phyloP scores from a whole-genome alignment of 2,888 invertebrate species.

The Sphaerophoria taeniata region DNA sequence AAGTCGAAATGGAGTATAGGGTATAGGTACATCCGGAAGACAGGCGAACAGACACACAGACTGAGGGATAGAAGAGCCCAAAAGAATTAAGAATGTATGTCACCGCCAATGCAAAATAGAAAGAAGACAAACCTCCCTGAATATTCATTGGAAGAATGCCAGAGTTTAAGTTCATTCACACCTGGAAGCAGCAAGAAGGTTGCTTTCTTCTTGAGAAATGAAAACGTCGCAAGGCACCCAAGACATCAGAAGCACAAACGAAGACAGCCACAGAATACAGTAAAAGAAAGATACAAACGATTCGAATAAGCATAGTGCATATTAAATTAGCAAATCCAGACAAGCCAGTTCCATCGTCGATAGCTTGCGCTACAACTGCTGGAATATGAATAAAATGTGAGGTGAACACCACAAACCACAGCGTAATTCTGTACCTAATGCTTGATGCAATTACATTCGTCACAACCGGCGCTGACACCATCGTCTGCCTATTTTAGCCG shows the following conservation, averaged over 20 bases:
- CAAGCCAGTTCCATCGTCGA: neutral
- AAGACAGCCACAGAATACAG: too few relatives aligned
- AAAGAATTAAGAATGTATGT: too few relatives aligned
- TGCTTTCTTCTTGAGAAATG: neutral
- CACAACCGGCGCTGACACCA: neutral
- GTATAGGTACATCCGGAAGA: too few relatives aligned
- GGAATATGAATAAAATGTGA: neutral
- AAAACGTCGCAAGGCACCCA: neutral
- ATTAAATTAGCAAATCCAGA: constrained; percentile 18
- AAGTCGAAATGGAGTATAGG: too few relatives aligned
- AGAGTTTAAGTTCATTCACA: too few relatives aligned
- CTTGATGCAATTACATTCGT: neutral
- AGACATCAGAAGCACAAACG: neutral
- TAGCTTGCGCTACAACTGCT: neutral
- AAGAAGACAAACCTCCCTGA: too few relatives aligned
- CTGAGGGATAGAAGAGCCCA: too few relatives aligned
- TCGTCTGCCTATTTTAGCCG: neutral
- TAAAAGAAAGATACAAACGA: neutral
- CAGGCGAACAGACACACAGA: too few relatives aligned
- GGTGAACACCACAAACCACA: neutral
- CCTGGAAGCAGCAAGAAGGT: too few relatives aligned
- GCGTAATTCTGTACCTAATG: constrained; percentile 2
- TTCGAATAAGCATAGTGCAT: constrained; percentile 14
- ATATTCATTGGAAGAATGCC: too few relatives aligned
- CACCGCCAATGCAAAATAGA: too few relatives aligned